Evolutionary conservation across 2,113 vertebrate species (phyloP), one percentile per base, ranked within the genome.

Genomic region (Pontoporia blainvillei): DNA sequence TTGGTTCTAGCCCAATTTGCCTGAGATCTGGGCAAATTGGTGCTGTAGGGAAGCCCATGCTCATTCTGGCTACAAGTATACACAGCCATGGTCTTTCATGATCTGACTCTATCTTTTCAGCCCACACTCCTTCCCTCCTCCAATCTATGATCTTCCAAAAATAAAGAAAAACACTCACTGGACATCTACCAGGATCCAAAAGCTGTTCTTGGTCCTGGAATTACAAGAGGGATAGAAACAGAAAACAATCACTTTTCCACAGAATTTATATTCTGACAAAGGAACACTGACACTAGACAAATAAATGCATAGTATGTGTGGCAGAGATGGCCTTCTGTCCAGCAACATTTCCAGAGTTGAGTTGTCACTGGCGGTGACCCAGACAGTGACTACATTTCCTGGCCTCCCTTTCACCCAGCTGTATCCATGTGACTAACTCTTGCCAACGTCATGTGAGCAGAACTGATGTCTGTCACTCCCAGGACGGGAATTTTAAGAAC

Each of bases 1-100:
- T 83, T 97, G 73, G 67, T 89, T 86, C 46, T 49, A 41, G 44
- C 87, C 82, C 94, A 92, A 17, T 83, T 91, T 93, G 71, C 76
- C 62, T 67, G 61, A 90, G 71, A 87, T 46, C 86, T 90, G 52
- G 52, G 8, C 67, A 79, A 34, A 78, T 14, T 62, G 31, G 41
- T 15, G 6, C 21, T 46, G 46, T 73, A 46, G 66, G 29, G 39
- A 82, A 82, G 66, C 87, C 46, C 54, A 1, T 39, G 14, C 3
- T 61, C 29, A 31, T 20, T 6, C 73, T 66, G 49, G 39, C 31
- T 52, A 36, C 23, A 54, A 82, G 39, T 49, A 23, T 36, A 34
- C 18, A 73, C 5, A 90, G 21, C n/a, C 34, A 31, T 1, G 18
- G 11, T 54, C 36, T 62, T 66, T 78, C 4, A 20, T 49, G 59